These are phyloP conservation scores for Orthosia incerta DNA, from an alignment of 2,888 invertebrate species.

Conservation along the genomic window DNA sequence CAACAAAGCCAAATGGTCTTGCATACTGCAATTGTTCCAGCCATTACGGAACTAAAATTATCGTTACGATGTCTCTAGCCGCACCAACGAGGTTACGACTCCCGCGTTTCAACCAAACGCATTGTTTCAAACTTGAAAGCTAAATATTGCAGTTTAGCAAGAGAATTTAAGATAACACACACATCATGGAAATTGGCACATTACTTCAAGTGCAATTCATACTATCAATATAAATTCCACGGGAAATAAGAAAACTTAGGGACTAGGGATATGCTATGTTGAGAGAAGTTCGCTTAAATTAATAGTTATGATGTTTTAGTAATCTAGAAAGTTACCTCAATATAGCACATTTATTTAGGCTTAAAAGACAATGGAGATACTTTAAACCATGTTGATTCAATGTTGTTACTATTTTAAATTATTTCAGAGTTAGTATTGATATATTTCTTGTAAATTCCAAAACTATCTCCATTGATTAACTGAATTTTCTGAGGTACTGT, in stretches of 20 bases:
- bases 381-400: conserved; percentile 62
- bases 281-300: conserved; percentile 62
- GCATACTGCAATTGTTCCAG: conserved; percentile 71
- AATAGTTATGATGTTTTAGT: conserved; percentile 8
- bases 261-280: conserved; percentile 81
- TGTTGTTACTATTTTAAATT: neutral
- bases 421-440: neutral
- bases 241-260: conserved; percentile 77
- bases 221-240: conserved; percentile 79
- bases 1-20: conserved; percentile 81
- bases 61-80: conserved; percentile 47
- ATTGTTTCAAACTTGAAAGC: conserved; percentile 36
- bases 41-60: conserved; percentile 43
- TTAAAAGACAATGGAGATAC: conserved; percentile 81
- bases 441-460: conserved; percentile 25
- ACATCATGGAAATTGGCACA: conserved; percentile 58
- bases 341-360: conserved; percentile 77
- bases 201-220: conserved; percentile 81
- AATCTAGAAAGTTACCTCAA: conserved; percentile 70
- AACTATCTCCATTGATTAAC: conserved; percentile 81
- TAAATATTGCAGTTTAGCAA: conserved; percentile 76
- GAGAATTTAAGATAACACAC: conserved; percentile 76
- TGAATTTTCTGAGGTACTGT: conserved; percentile 88
- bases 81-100: conserved; percentile 48
- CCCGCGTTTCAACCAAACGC: conserved; percentile 26